phyloP scores from a whole-genome alignment of 2,113 vertebrate genomes.

The Datnioides undecimradiatus region DNA sequence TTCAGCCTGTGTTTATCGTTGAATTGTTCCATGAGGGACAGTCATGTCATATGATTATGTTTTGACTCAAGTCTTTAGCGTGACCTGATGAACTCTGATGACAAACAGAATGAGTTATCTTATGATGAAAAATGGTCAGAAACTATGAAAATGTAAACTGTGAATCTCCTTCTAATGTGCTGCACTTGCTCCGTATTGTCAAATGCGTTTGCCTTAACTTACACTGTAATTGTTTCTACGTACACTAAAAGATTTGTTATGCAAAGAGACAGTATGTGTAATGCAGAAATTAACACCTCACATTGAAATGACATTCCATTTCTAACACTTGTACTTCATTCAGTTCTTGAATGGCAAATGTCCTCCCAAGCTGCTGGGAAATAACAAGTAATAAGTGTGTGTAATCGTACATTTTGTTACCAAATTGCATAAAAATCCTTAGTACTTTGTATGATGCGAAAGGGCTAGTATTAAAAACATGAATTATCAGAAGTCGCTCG shows the following conservation, averaged over 20 bases:
- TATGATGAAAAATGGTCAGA: neutral
- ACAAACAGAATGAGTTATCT: no score
- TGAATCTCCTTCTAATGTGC: constrained; percentile 3
- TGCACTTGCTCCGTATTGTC: neutral
- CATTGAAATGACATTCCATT: neutral
- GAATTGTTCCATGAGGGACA: neutral
- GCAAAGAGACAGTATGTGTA: constrained; percentile 7
- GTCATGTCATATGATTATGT: constrained; percentile 29
- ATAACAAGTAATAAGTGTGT: neutral
- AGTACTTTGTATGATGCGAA: neutral
- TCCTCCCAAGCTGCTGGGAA: constrained; percentile 11
- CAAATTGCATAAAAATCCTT: neutral
- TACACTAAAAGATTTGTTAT: neutral
- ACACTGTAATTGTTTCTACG: neutral
- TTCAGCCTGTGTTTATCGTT: neutral
- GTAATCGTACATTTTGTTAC: neutral
- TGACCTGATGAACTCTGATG: constrained; percentile 53
- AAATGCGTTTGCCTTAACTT: neutral
- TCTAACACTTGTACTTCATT: constrained; percentile 8
- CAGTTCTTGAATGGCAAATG: constrained; percentile 32
- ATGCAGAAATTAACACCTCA: constrained; percentile 7
- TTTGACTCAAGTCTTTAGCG: constrained; percentile 13
- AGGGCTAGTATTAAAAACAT: constrained; percentile 34
- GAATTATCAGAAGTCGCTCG: neutral
- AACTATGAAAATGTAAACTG: neutral